phyloP scores from a whole-genome alignment of 1,140 invertebrate genomes.

The Drosophila fuyamai region DNA sequence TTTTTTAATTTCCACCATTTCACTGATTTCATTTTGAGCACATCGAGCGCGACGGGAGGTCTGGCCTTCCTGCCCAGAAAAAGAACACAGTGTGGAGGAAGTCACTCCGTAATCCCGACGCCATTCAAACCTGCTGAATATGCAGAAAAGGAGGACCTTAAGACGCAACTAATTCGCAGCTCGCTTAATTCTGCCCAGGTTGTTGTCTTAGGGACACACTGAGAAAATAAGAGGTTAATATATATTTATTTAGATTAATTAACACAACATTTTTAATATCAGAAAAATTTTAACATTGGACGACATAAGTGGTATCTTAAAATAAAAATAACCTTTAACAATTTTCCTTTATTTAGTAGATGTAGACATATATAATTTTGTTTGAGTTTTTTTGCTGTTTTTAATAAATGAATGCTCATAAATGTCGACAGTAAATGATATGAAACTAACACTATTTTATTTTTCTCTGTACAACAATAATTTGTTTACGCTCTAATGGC shows the following conservation, averaged over 20 bases:
- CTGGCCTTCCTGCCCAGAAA: constrained; percentile 10
- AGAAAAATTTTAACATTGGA: too few species aligned
- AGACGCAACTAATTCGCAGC: constrained; percentile 60
- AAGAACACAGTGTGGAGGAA: constrained; percentile 3
- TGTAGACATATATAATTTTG: too few species aligned
- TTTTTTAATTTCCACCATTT: constrained; percentile 81
- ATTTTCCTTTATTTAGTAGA: too few species aligned
- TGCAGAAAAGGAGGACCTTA: constrained; percentile 39
- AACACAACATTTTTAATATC: too few species aligned
- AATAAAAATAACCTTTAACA: too few species aligned
- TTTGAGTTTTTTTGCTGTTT: too few species aligned
- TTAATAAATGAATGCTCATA: background rate
- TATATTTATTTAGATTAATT: background rate
- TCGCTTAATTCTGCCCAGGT: constrained; percentile 46
- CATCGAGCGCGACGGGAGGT: constrained; percentile 54
- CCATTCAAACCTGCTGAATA: constrained; percentile 29
- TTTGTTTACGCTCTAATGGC: constrained; percentile 62
- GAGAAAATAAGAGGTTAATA: background rate
- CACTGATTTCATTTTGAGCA: constrained; percentile 74
- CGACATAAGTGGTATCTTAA: too few species aligned
- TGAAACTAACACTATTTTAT: background rate
- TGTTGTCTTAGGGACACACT: constrained; percentile 28
- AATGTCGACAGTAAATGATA: background rate
- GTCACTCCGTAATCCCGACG: constrained; percentile 16
- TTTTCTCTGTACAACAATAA: constrained; percentile 28